Evolutionary conservation across 2,797 vertebrate genomes (phyloP).

Genomic region (Hafferia zeledoni): DNA sequence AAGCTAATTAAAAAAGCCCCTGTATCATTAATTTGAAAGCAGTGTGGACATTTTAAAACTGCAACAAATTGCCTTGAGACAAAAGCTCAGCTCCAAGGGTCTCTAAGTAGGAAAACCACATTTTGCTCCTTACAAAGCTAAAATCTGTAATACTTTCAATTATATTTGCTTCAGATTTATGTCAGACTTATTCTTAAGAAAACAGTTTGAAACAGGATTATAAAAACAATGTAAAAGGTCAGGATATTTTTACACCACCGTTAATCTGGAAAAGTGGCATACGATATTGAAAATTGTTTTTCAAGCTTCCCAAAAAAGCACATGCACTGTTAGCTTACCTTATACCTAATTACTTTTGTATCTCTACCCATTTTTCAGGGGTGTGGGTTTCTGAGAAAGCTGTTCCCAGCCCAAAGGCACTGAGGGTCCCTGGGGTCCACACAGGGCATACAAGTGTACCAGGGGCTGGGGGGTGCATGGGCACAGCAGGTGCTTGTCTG

Average conservation of each 20-base stretch:
- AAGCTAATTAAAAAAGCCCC: neutral
- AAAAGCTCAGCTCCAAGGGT: neutral
- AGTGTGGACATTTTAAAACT: neutral
- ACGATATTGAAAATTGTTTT: neutral
- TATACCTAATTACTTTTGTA: neutral
- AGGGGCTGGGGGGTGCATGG: neutral
- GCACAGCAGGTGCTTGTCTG: rapidly evolving
- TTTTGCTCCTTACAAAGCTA: neutral
- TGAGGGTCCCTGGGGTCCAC: rapidly evolving
- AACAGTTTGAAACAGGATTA: neutral
- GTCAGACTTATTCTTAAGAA: neutral
- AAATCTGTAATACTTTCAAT: neutral
- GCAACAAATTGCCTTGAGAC: neutral
- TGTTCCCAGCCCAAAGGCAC: neutral
- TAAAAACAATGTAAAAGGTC: conserved; percentile 17
- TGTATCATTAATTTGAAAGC: neutral
- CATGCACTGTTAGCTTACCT: neutral
- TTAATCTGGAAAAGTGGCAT: neutral
- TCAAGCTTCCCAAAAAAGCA: neutral
- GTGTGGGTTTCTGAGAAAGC: neutral
- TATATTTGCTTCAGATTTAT: neutral
- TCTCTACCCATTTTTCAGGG: neutral
- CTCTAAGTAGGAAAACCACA: neutral
- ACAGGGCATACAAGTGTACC: rapidly evolving
- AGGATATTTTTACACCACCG: neutral